A percentile compares a stretch with the other conserved stretches of the same genome.
Conservation (phyloP, 2,888 invertebrate genomes). For the Panzeria rudis region DNA sequence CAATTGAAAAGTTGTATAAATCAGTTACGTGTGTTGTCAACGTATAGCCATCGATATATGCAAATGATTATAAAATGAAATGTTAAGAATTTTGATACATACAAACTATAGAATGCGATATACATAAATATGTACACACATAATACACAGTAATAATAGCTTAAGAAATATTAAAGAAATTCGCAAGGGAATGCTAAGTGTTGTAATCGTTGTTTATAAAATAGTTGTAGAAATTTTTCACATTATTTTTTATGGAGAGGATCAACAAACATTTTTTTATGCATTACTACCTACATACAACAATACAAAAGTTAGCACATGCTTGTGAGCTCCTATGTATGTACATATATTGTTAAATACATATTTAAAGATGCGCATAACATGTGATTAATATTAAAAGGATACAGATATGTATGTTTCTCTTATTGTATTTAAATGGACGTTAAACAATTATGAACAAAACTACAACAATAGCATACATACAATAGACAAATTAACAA, state of each 20-base stretch:
- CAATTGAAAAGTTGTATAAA: too few species aligned
- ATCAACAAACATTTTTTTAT: neutral
- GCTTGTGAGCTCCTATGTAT: neutral
- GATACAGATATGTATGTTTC: neutral
- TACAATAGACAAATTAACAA: conserved; percentile 61
- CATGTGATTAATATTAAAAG: conserved; percentile 11
- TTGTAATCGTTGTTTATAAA: neutral
- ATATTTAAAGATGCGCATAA: neutral
- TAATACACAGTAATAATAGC: conserved; percentile 11
- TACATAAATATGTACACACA: neutral
- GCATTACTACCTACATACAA: neutral
- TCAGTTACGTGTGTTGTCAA: too few species aligned
- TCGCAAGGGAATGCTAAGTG: neutral
- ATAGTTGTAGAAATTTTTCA: neutral
- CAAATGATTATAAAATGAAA: conserved; percentile 21
- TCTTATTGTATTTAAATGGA: conserved; percentile 18
- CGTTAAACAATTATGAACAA: conserved; percentile 49
- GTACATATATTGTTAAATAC: too few species aligned
- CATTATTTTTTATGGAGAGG: too few species aligned
- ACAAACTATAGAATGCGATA: conserved; percentile 3
- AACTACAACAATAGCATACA: conserved; percentile 33
- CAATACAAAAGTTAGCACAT: neutral
- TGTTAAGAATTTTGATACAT: neutral
- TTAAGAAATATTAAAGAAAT: neutral
- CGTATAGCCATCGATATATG: too few species aligned